Percentiles rank a stretch among this genome's conserved stretches.
Conservation (phyloP, 2,797 vertebrate species). For the Steatocranus sp. region DNA sequence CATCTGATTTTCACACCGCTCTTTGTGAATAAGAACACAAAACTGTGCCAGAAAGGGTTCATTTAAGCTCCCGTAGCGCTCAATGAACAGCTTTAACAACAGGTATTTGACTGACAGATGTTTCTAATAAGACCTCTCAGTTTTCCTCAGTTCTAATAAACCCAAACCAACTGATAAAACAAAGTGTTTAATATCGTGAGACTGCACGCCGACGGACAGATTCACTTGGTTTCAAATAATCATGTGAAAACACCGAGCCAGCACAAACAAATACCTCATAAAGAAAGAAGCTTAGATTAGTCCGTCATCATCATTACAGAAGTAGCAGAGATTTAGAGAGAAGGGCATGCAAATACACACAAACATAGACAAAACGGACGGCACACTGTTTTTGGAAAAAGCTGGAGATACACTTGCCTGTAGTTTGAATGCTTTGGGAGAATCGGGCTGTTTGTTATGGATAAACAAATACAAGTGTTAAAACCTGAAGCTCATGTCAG, state of each 20-base stretch:
- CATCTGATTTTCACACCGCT: slow-evolving; percentile 7
- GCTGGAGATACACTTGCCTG: slow-evolving; percentile 86
- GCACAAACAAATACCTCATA: slow-evolving; percentile 58
- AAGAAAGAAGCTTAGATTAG: slow-evolving; percentile 35
- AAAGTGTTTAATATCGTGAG: slow-evolving; percentile 8
- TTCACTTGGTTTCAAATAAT: slow-evolving; percentile 19
- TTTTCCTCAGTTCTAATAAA: slow-evolving; percentile 4
- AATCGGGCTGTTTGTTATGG: slow-evolving; percentile 90
- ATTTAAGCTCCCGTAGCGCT: not conserved
- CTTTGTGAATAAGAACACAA: not conserved
- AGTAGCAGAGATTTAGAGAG: slow-evolving; percentile 16
- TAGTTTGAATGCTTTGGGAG: slow-evolving; percentile 89
- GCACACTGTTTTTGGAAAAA: slow-evolving; percentile 33
- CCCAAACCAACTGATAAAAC: slow-evolving; percentile 32
- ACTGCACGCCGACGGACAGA: slow-evolving; percentile 34
- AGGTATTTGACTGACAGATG: slow-evolving; percentile 3
- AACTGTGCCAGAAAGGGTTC: not conserved
- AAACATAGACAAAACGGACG: slow-evolving; percentile 1
- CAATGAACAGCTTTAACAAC: not conserved
- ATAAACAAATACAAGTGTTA: slow-evolving; percentile 89
- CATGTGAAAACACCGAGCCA: slow-evolving; percentile 31
- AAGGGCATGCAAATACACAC: slow-evolving; percentile 46
- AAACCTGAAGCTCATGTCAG: slow-evolving; percentile 57
- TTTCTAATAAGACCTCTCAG: slow-evolving; percentile 9
- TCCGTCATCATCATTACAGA: slow-evolving; percentile 21